Percentiles rank a stretch among this genome's conserved stretches.
phyloP scores from a whole-genome alignment of 2,113 vertebrate species.

The Prolemur simus region DNA sequence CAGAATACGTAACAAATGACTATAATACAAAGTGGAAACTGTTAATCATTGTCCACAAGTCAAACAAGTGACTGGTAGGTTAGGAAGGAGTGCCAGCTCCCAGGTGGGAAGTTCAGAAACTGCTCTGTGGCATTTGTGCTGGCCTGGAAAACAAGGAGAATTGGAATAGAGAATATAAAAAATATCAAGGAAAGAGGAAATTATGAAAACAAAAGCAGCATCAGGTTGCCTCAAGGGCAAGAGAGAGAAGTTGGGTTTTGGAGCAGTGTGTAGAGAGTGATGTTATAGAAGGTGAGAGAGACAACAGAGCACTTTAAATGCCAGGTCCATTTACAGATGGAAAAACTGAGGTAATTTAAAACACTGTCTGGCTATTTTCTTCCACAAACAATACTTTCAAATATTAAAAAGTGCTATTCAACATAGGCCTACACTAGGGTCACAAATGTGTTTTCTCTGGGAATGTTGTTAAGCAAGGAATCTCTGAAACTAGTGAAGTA shows the following conservation, averaged over 20 bases:
- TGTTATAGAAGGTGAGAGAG: background rate
- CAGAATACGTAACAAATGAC: background rate
- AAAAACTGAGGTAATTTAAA: background rate
- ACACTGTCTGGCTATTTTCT: background rate
- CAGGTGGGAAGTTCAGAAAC: background rate
- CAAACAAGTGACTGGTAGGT: background rate
- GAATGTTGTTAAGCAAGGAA: background rate
- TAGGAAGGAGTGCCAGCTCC: background rate
- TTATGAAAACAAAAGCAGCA: background rate
- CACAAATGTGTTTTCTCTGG: background rate
- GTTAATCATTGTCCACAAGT: background rate
- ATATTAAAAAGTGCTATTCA: background rate
- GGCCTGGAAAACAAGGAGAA: background rate
- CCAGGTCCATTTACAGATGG: background rate
- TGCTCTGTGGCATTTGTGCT: background rate
- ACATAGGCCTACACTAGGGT: background rate
- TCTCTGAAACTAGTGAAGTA: background rate
- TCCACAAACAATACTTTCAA: background rate
- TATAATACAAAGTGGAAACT: background rate
- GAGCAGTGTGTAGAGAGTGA: background rate
- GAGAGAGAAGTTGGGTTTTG: background rate
- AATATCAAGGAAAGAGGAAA: background rate
- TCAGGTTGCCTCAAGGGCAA: background rate
- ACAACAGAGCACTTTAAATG: background rate
- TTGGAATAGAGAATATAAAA: background rate